phyloP scores from a whole-genome alignment of 1,140 invertebrate species.

The Psilanteris sp. region DNA sequence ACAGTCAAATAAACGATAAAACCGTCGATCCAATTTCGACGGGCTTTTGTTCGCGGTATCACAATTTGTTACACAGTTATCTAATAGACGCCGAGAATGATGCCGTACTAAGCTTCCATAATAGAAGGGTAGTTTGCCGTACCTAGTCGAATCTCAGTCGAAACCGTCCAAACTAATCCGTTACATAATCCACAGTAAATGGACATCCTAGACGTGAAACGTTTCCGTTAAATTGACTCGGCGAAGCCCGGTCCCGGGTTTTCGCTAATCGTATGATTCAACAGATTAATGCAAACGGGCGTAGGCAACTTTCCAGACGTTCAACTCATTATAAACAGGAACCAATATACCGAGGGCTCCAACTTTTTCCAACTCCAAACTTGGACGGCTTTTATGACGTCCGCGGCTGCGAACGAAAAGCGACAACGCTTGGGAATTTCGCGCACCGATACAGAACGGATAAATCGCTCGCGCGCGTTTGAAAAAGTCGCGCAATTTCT shows the following conservation, averaged over 20 bases:
- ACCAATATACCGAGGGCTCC: slow-evolving; percentile 42
- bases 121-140: slow-evolving; percentile 54
- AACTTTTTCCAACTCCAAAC: slow-evolving; percentile 44
- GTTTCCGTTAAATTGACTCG: slow-evolving; percentile 66
- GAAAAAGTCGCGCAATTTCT: slow-evolving; percentile 5
- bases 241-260: slow-evolving; percentile 28
- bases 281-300: slow-evolving; percentile 64
- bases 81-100: slow-evolving; percentile 54
- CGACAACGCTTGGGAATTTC: slow-evolving; percentile 20
- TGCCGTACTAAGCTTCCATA: slow-evolving; percentile 54
- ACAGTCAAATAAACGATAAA: slow-evolving; percentile 17
- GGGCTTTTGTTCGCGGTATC: slow-evolving; percentile 35
- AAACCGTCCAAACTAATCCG: slow-evolving; percentile 60
- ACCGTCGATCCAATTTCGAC: slow-evolving; percentile 26
- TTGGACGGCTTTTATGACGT: slow-evolving; percentile 50
- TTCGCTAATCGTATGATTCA: slow-evolving; percentile 64
- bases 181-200: slow-evolving; percentile 65
- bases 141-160: slow-evolving; percentile 44
- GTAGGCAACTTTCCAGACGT: slow-evolving; percentile 63
- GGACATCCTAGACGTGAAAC: slow-evolving; percentile 53
- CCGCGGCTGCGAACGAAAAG: slow-evolving; percentile 24
- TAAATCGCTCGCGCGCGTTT: slow-evolving; percentile 44
- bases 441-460: slow-evolving; percentile 17
- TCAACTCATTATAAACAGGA: slow-evolving; percentile 64
- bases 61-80: slow-evolving; percentile 54